These are phyloP conservation scores for Scomber colias DNA, from an alignment of 2,113 vertebrate genomes.

Conservation along the genomic window DNA sequence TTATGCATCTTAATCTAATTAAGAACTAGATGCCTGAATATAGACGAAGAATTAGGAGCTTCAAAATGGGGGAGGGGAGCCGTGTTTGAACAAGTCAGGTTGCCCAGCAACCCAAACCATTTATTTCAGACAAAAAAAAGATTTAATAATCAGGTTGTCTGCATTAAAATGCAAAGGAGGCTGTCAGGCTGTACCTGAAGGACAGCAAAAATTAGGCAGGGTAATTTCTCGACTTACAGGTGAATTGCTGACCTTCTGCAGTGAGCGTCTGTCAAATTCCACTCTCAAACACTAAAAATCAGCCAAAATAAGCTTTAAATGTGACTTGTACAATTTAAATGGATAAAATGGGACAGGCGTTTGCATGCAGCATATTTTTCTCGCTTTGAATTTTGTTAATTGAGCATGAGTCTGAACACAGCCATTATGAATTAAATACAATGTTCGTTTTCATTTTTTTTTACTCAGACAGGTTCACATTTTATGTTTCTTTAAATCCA, in stretches of 20 bases:
- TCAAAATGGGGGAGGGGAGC: constrained; percentile 58
- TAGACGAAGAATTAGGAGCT: constrained; percentile 74
- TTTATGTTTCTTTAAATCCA: constrained; percentile 7
- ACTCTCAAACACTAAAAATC: constrained; percentile 37
- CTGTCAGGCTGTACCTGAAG: constrained; percentile 69
- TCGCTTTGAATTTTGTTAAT: constrained; percentile 24
- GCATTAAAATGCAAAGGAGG: constrained; percentile 73
- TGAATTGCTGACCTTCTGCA: constrained; percentile 70
- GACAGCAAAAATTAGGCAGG: constrained; percentile 67
- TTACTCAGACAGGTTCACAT: constrained; percentile 1
- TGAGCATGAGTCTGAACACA: constrained; percentile 21
- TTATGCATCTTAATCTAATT: constrained; percentile 77
- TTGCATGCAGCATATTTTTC: constrained; percentile 14
- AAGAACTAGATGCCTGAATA: constrained; percentile 68
- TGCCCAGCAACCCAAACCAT: constrained; percentile 70
- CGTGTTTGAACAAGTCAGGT: constrained; percentile 67
- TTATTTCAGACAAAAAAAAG: constrained; percentile 61
- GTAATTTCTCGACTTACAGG: constrained; percentile 61
- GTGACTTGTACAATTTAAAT: neutral
- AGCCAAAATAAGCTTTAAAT: constrained; percentile 46
- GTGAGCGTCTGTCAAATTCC: constrained; percentile 50
- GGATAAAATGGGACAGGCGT: neutral
- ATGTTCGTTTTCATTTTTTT: constrained; percentile 13
- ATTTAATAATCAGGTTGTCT: constrained; percentile 69
- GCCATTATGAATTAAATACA: constrained; percentile 40